Evolutionary conservation across 30 jellyfish, hydroid and myxozoan species (phyloP), one percentile per base, ranked within the genome.

Genomic region (Aurelia aurita): DNA sequence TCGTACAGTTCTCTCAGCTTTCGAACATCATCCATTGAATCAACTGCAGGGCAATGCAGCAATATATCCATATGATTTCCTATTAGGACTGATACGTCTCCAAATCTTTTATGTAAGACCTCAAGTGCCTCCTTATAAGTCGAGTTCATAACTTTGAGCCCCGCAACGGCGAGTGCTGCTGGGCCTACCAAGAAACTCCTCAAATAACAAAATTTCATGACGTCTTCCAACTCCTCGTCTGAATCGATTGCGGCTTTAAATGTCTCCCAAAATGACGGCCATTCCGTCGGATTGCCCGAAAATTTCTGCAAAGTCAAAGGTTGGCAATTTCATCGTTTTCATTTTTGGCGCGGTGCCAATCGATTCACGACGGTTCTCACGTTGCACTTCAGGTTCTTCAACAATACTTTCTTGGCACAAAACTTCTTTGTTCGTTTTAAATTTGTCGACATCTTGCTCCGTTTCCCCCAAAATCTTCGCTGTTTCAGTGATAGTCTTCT

Each of bases 251-350:
- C 46, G 49, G 85, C 85, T 21, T 57, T 51, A 72, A 72, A 72
- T n/a, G n/a, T 43, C 49, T 72, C 71, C 85, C 85, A 46, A 72
- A 72, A 47, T 53, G 85, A 72, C 15, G 85, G 85, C 85, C 85
- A 72, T n/a, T 72, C 72, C 2, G 39, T 45, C 14, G 49, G 85
- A 53, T 47, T 47, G 20, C 85, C 85, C 11, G 72, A 20, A 72
- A 72, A 72, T 23, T 20, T 57, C 23, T 72, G 45, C 85, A 72
- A 45, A 23, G 45, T 47, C 85, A 39, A n/a, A n/a, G n/a, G n/a
- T n/a, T n/a, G n/a, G n/a, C n/a, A n/a, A n/a, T n/a, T n/a, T n/a
- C n/a, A n/a, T n/a, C n/a, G n/a, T n/a, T n/a, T n/a, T n/a, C n/a
- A n/a, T n/a, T n/a, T n/a, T n/a, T n/a, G n/a, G n/a, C n/a, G n/a